These are phyloP conservation scores for Apogon hyalosoma DNA, from an alignment of 2,797 vertebrate species.

Conservation along the genomic window DNA sequence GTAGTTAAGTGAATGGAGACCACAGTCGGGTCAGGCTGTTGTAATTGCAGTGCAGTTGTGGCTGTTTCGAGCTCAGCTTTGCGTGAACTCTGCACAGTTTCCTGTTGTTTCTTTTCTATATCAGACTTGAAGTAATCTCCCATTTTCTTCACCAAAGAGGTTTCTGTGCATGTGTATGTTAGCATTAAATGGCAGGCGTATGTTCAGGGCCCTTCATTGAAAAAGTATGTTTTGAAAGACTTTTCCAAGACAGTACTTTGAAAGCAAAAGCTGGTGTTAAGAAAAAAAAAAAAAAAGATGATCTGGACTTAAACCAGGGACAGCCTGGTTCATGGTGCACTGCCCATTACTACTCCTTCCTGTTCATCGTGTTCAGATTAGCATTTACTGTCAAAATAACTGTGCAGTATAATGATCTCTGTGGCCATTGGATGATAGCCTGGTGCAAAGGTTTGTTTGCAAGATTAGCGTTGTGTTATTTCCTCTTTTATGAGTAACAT, in stretches of 20 bases:
- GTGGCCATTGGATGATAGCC: too few relatives aligned
- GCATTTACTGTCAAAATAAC: too few relatives aligned
- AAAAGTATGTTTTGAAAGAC: neutral
- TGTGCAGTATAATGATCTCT: too few relatives aligned
- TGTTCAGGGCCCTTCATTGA: conserved; percentile 29
- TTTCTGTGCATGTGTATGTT: conserved; percentile 16
- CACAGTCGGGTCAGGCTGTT: conserved; percentile 58
- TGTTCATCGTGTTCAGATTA: too few relatives aligned
- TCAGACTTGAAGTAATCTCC: conserved; percentile 46
- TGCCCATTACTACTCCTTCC: too few relatives aligned
- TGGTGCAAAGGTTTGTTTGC: too few relatives aligned
- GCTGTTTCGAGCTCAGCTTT: conserved; percentile 57
- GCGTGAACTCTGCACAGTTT: conserved; percentile 62
- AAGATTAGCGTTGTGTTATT: too few relatives aligned
- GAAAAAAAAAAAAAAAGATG: neutral
- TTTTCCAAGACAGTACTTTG: neutral
- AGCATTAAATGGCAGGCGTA: conserved; percentile 9
- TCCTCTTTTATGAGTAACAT: too few relatives aligned
- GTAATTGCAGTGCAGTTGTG: conserved; percentile 67
- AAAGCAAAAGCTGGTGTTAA: neutral
- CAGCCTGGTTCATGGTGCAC: neutral
- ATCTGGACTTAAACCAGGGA: neutral
- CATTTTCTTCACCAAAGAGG: conserved; percentile 7
- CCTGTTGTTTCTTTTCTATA: conserved; percentile 73
- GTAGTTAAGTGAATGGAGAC: conserved; percentile 60